Evolutionary conservation across 2,888 invertebrate species (phyloP), one percentile per base, ranked within the genome.

Genomic region (Antheraea yamamai): DNA sequence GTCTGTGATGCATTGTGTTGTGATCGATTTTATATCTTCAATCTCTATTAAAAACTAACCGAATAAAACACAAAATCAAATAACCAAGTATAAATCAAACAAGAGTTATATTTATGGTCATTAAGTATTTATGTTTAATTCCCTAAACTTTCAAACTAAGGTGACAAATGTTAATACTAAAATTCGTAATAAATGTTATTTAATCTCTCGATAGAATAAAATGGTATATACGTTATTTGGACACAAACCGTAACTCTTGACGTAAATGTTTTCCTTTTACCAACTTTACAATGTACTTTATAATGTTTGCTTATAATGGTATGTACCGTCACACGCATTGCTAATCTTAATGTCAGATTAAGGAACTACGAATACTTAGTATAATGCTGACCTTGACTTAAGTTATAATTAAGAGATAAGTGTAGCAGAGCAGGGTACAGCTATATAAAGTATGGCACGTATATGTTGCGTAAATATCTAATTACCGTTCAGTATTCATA

Each of bases 401-500:
- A 73, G 80, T 77, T 79, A 81, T 81, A 80, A 81, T 81, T 79
- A 77, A 81, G 81, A 82, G 83, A 85, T 87, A 83, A 83, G 81
- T 61, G 58, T 74, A 73, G 3, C 75, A 75, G 70, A 75, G 64
- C 16, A 66, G 74, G 35, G 47, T 72, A 72, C 72, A 61, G 70
- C 71, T 61, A 26, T 61, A 26, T 26, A 75, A 76, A 79, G 77
- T 80, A 80, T 73, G 75, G 76, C 79, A 82, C 78, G 78, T 82
- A 81, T 76, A 76, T 77, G 82, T 88, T 87, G 85, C 85, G 82
- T 86, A 86, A 87, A 84, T 81, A 84, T 82, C 83, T 85, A 86
- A 88, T 83, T 88, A 87, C 89, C 87, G 90, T 89, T 90, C n/a
- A 61, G 10, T 61, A 89, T 26, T 12, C 83, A 82, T 82, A 80